phyloP scores from a whole-genome alignment of 1,140 invertebrate genomes.

The Drosophila pruinosa region DNA sequence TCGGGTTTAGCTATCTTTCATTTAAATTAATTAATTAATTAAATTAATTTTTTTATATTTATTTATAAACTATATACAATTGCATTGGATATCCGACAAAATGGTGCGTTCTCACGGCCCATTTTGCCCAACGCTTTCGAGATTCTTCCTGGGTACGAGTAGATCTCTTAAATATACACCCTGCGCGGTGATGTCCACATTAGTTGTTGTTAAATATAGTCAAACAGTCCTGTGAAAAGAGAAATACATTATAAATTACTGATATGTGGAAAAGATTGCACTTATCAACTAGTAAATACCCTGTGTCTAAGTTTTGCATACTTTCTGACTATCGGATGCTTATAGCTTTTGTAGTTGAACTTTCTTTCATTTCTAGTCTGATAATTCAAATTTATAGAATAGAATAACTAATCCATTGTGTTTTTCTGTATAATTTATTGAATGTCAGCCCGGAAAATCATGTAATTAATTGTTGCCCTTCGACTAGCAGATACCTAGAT shows the following conservation, averaged over 20 bases:
- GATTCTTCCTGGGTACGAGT: conserved; percentile 80
- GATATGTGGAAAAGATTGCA: not conserved
- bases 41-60: conserved; percentile 40
- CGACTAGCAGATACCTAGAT: too few species aligned
- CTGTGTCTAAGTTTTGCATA: too few species aligned
- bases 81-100: conserved; percentile 81
- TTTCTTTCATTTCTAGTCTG: too few species aligned
- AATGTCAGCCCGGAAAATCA: too few species aligned
- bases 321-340: too few species aligned
- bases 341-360: too few species aligned
- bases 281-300: not conserved
- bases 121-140: conserved; percentile 71
- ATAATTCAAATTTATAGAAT: too few species aligned
- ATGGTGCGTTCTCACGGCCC: conserved; percentile 18
- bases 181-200: conserved; percentile 83
- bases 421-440: too few species aligned
- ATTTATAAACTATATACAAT: conserved; percentile 80
- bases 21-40: conserved; percentile 35
- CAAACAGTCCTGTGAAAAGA: conserved; percentile 74
- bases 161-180: conserved; percentile 82
- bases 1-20: conserved; percentile 28
- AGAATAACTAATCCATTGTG: too few species aligned
- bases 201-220: conserved; percentile 75
- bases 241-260: not conserved
- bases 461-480: too few species aligned